phyloP scores from a whole-genome alignment of 2,797 vertebrate species.

The Phoebastria nigripes region DNA sequence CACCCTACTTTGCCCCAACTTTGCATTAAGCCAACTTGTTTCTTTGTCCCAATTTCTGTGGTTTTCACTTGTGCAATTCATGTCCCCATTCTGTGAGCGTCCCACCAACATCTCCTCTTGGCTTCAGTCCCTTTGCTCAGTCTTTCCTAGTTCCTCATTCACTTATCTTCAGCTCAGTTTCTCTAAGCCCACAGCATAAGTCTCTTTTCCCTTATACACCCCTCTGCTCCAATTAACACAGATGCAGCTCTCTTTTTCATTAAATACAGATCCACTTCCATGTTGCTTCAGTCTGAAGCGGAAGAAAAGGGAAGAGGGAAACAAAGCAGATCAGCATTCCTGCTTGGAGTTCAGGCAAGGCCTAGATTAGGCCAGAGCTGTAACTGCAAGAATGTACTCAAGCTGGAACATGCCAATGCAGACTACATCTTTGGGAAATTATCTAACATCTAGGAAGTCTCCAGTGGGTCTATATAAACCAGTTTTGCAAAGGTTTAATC shows the following conservation, averaged over 20 bases:
- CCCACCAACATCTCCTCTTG: background rate
- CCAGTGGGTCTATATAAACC: background rate
- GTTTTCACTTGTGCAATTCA: background rate
- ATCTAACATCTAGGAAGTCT: background rate
- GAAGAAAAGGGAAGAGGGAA: background rate
- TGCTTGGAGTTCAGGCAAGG: background rate
- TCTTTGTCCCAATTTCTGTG: background rate
- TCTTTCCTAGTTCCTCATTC: background rate
- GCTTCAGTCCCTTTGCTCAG: background rate
- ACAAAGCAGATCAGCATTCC: background rate
- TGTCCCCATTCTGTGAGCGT: background rate
- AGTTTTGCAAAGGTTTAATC: background rate
- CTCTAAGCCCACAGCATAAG: background rate
- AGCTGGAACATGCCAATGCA: background rate
- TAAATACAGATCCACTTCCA: background rate
- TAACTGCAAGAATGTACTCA: background rate
- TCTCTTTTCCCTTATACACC: background rate
- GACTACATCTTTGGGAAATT: background rate
- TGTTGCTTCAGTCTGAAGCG: background rate
- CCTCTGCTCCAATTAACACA: background rate
- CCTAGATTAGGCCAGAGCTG: background rate
- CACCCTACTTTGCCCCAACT: background rate
- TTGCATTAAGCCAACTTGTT: background rate
- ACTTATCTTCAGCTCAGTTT: background rate
- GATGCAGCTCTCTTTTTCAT: background rate